Percentiles rank a stretch among this genome's conserved stretches.
phyloP scores from a whole-genome alignment of 2,888 invertebrate genomes.

The Xestia ashworthii region DNA sequence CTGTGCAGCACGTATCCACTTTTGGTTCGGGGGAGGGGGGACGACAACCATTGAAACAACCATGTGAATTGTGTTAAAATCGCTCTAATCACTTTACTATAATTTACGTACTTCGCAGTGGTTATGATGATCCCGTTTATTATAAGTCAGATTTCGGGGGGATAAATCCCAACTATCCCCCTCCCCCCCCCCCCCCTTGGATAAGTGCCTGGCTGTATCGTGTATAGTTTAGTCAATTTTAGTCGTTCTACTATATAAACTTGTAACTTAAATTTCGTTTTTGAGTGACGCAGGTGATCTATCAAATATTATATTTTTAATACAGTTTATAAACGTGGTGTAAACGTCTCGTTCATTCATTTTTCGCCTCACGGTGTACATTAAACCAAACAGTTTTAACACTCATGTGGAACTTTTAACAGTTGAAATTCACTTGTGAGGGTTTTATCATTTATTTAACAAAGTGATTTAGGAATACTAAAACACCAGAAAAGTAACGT shows the following conservation, averaged over 20 bases:
- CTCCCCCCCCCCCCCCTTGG: no score
- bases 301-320: not conserved
- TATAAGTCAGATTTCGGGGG: no score
- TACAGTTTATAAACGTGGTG: not conserved
- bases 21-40: no score
- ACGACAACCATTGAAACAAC: no score
- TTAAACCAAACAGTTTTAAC: not conserved
- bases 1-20: no score
- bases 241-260: constrained; percentile 38
- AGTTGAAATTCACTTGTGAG: not conserved
- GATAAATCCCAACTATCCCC: no score
- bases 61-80: no score
- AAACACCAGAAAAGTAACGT: not conserved
- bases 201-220: no score
- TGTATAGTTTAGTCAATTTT: constrained; percentile 57
- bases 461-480: not conserved
- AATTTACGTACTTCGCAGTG: no score
- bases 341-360: not conserved
- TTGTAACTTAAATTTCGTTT: constrained; percentile 32
- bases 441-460: not conserved
- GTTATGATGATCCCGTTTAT: no score
- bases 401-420: not conserved
- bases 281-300: constrained; percentile 33
- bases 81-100: no score
- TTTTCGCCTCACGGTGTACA: not conserved